Base-by-base conservation (phyloP, 2,113 vertebrate genomes). In the Platysternon megacephalum region DNA sequence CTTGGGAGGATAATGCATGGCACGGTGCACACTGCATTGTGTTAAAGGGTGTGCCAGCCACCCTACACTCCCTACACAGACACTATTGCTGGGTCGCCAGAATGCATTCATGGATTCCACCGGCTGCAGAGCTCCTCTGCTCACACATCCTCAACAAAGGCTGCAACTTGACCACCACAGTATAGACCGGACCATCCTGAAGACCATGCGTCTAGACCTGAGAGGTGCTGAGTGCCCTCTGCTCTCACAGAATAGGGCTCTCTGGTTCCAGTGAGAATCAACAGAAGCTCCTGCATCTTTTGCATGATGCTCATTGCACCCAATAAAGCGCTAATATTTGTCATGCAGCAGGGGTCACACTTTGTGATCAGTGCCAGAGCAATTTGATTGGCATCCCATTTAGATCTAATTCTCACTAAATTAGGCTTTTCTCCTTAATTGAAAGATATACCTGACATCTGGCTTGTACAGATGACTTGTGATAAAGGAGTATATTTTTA, bases 401-500 rank as follows among this genome's bases (percentile, higher is more conserved):
- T 58, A 56, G 78, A 35, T 26, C 24, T 87, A 28, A 58, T 46
- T 51, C 52, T 92, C 52, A 88, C 83, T 74, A 58, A 93, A 86
- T 76, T 11, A 72, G 28, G 2, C 1, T 0, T 39, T 91, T 94
- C 84, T 82, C 22, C 1, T 5, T 53, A 52, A 11, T 11, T 91
- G 46, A 49, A 95, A 95, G 24, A 82, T 26, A 22, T n/a, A 87
- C 24, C 5, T 84, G 81, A 68, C 24, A 51, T 72, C 90, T 72
- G 82, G 28, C 29, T 39, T 92, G 81, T 79, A 82, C 72, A 87
- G 52, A 74, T 85, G 44, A 82, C 93, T 87, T 93, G 82, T 0
- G 0, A 74, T 85, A 93, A 95, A 87, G 29, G 82, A 92, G n/a
- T 82, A 87, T 88, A 94, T 68, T 97, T 94, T 96, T 92, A 95